phyloP scores from a whole-genome alignment of 1,140 invertebrate genomes.

The Trinorchestia longiramus region DNA sequence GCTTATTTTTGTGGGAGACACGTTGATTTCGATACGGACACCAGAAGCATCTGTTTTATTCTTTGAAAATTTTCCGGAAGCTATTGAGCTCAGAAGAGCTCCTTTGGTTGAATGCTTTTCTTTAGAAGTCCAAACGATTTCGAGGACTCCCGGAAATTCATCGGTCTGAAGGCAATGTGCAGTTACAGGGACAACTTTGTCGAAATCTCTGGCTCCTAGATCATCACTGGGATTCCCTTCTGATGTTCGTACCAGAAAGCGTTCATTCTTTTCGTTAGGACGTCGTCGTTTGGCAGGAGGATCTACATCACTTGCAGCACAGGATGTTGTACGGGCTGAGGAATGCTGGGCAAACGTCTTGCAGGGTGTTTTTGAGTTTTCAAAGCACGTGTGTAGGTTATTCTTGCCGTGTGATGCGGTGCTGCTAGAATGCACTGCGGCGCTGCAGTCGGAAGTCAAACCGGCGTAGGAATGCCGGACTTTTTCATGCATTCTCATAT shows the following conservation, averaged over 20 bases:
- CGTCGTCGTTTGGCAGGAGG: not conserved
- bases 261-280: not conserved
- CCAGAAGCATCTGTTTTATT: not conserved
- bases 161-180: not conserved
- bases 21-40: not conserved
- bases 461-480: not conserved
- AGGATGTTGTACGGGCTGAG: not conserved
- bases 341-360: not conserved
- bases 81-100: not conserved
- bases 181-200: not conserved
- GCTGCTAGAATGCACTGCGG: not conserved
- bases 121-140: not conserved
- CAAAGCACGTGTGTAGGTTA: not conserved
- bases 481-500: not conserved
- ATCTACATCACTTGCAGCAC: not conserved
- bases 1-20: not conserved
- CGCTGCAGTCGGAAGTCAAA: not conserved
- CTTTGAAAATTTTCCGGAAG: not conserved
- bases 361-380: not conserved
- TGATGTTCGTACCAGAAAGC: not conserved
- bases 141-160: not conserved
- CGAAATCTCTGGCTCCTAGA: not conserved
- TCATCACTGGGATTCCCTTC: not conserved
- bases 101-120: not conserved
- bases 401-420: not conserved